Evolutionary conservation across 2,113 vertebrate genomes (phyloP).

Genomic region (Zosterops hypoxanthus): DNA sequence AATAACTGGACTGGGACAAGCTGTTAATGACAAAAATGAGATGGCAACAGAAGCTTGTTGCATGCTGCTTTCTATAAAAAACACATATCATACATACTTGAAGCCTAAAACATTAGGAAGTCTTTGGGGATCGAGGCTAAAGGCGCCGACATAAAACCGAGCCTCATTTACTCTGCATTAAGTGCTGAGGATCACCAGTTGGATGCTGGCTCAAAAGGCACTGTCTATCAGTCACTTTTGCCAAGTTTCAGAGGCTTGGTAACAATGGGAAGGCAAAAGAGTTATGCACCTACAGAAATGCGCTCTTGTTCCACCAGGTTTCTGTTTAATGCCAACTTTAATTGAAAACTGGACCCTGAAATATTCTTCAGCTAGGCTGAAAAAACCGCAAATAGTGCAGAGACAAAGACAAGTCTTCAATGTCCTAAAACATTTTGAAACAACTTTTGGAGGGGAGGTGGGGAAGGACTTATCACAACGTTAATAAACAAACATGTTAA

Average conservation of each 20-base stretch:
- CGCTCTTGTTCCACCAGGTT: background rate
- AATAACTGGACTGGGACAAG: background rate
- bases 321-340: background rate
- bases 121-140: background rate
- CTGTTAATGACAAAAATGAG: background rate
- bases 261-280: background rate
- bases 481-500: background rate
- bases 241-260: background rate
- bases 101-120: background rate
- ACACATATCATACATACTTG: background rate
- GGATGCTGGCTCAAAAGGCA: background rate
- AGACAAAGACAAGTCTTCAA: background rate
- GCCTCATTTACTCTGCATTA: background rate
- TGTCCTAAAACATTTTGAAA: background rate
- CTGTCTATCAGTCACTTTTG: accelerated
- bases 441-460: background rate
- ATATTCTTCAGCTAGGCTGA: background rate
- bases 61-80: background rate
- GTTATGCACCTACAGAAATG: accelerated
- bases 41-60: background rate
- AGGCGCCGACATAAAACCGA: background rate
- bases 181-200: background rate
- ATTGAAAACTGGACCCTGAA: background rate
- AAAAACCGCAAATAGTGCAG: background rate
- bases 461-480: background rate